These are phyloP conservation scores for Nymphicus hollandicus DNA, from an alignment of 2,113 vertebrate species.

Conservation along the genomic window DNA sequence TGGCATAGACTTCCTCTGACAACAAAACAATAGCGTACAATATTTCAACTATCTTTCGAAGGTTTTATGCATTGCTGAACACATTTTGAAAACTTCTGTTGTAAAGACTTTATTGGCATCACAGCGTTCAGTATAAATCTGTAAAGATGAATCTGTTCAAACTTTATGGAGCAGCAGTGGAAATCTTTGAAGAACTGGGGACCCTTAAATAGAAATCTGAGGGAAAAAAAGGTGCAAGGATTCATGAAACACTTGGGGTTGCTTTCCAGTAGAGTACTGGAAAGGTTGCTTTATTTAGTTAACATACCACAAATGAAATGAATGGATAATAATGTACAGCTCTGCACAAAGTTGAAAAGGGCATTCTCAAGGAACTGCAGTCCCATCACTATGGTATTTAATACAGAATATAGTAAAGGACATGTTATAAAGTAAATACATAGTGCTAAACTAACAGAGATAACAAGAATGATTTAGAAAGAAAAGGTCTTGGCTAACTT, in stretches of 20 bases:
- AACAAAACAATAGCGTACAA: background rate
- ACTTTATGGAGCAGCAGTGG: background rate
- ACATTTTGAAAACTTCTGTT: background rate
- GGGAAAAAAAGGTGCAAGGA: background rate
- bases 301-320: slow-evolving; percentile 40
- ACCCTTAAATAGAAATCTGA: background rate
- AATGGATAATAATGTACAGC: slow-evolving; percentile 40
- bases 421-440: slow-evolving; percentile 64
- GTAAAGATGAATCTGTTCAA: background rate
- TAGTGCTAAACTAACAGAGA: slow-evolving; percentile 70
- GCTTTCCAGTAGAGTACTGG: background rate
- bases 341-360: slow-evolving; percentile 68
- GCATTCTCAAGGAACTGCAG: slow-evolving; percentile 44
- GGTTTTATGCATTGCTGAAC: background rate
- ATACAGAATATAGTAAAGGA: slow-evolving; percentile 44
- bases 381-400: slow-evolving; percentile 60
- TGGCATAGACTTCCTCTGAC: background rate
- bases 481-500: slow-evolving; percentile 68
- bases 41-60: background rate
- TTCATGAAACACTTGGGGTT: slow-evolving; percentile 14
- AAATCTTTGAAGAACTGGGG: background rate
- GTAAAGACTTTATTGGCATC: background rate
- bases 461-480: slow-evolving; percentile 71
- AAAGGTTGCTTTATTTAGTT: slow-evolving; percentile 37
- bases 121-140: background rate